These are phyloP conservation scores for Archaeoteleia sp. DNA, from an alignment of 2,888 invertebrate species.

Conservation along the genomic window DNA sequence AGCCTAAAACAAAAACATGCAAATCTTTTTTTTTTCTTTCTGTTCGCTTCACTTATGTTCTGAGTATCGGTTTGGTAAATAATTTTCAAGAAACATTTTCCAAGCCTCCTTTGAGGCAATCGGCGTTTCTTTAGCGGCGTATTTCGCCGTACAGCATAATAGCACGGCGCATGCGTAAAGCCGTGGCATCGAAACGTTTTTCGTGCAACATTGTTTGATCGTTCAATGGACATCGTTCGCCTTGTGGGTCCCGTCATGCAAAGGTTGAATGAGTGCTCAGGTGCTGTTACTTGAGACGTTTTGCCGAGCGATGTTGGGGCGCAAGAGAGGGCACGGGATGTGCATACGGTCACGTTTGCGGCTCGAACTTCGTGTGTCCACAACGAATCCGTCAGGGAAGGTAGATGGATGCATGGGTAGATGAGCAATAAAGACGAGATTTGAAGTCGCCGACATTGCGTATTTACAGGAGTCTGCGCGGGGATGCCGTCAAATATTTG, in stretches of 20 bases:
- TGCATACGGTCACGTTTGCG: slow-evolving; percentile 53
- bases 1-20: too few relatives aligned
- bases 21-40: too few relatives aligned
- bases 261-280: slow-evolving; percentile 52
- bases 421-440: slow-evolving; percentile 51
- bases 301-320: slow-evolving; percentile 39
- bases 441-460: slow-evolving; percentile 54
- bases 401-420: slow-evolving; percentile 40
- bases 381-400: slow-evolving; percentile 15
- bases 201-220: slow-evolving; percentile 42
- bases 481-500: slow-evolving; percentile 70
- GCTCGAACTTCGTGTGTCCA: slow-evolving; percentile 28
- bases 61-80: too few relatives aligned
- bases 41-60: too few relatives aligned
- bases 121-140: background rate
- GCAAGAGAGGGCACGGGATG: slow-evolving; percentile 25
- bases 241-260: slow-evolving; percentile 46
- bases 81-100: too few relatives aligned
- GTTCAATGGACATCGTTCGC: slow-evolving; percentile 47
- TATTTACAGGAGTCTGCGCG: slow-evolving; percentile 63
- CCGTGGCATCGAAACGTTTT: slow-evolving; percentile 33
- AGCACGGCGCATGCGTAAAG: slow-evolving; percentile 21
- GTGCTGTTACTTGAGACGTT: slow-evolving; percentile 57
- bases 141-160: slow-evolving; percentile 35
- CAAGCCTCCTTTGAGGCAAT: too few relatives aligned